Evolutionary conservation across 2,113 vertebrate genomes (phyloP).

Genomic region (Leucopsar rothschildi): DNA sequence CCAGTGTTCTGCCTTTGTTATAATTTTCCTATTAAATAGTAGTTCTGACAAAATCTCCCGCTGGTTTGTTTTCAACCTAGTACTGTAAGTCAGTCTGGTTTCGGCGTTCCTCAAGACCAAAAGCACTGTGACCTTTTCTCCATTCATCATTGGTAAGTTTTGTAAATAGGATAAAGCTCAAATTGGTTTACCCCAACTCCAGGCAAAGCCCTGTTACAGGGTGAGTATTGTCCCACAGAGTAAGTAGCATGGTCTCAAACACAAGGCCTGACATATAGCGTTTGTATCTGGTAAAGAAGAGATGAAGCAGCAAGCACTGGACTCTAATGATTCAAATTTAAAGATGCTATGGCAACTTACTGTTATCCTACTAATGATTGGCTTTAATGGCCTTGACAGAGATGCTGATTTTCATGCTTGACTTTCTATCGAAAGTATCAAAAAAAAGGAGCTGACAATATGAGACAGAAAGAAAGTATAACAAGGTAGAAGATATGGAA

Average conservation of each 20-base stretch:
- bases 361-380: neutral
- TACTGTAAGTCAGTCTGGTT: neutral
- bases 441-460: slow-evolving; percentile 15
- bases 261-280: neutral
- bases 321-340: neutral
- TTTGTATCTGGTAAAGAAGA: neutral
- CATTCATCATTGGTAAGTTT: neutral
- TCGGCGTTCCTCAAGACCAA: neutral
- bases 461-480: neutral
- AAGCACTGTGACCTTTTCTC: neutral
- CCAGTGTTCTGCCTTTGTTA: too few relatives aligned
- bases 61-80: neutral
- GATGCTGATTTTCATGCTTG: neutral
- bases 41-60: neutral
- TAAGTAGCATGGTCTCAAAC: neutral
- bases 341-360: neutral
- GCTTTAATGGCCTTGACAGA: neutral
- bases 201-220: neutral
- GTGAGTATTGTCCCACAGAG: neutral
- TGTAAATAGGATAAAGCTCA: neutral
- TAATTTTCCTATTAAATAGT: neutral
- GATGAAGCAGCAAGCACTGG: neutral
- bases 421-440: neutral
- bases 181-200: neutral
- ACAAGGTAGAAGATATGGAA: slow-evolving; percentile 27